Conservation (phyloP, 2,888 invertebrate genomes). For the Sinhomidia bicolor region DNA sequence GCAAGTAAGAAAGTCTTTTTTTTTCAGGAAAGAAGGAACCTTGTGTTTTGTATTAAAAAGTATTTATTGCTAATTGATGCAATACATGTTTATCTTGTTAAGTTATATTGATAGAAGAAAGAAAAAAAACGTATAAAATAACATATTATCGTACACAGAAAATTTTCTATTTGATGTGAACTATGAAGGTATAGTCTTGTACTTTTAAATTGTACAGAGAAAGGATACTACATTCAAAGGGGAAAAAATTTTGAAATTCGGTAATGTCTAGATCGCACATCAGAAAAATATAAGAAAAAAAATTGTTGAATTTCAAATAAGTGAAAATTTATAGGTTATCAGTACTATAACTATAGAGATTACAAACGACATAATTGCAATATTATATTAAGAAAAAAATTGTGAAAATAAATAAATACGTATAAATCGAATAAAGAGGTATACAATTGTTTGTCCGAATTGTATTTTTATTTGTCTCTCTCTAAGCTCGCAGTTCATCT, state of each 20-base stretch:
- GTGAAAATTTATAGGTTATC: neutral
- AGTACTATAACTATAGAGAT: neutral
- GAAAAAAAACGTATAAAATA: neutral
- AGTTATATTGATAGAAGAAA: slow-evolving; percentile 7
- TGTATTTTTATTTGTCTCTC: neutral
- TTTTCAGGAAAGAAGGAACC: neutral
- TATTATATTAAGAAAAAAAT: slow-evolving; percentile 29
- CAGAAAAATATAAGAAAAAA: no score
- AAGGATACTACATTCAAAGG: neutral
- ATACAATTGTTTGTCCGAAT: slow-evolving; percentile 6
- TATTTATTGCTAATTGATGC: slow-evolving; percentile 63
- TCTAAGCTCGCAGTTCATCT: no score
- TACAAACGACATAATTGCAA: slow-evolving; percentile 33
- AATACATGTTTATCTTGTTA: slow-evolving; percentile 34
- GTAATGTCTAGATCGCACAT: neutral
- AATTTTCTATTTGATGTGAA: slow-evolving; percentile 25
- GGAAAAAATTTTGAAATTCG: neutral
- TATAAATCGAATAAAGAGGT: slow-evolving; percentile 29
- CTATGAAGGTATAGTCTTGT: neutral
- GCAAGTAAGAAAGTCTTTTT: no score
- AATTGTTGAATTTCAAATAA: slow-evolving; percentile 30
- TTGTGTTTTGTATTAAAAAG: slow-evolving; percentile 45
- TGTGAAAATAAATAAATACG: slow-evolving; percentile 20
- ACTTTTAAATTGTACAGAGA: slow-evolving; percentile 34
- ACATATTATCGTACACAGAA: neutral